Evolutionary conservation across 2,797 vertebrate species (phyloP).

Genomic region (Gobionotothen gibberifrons): DNA sequence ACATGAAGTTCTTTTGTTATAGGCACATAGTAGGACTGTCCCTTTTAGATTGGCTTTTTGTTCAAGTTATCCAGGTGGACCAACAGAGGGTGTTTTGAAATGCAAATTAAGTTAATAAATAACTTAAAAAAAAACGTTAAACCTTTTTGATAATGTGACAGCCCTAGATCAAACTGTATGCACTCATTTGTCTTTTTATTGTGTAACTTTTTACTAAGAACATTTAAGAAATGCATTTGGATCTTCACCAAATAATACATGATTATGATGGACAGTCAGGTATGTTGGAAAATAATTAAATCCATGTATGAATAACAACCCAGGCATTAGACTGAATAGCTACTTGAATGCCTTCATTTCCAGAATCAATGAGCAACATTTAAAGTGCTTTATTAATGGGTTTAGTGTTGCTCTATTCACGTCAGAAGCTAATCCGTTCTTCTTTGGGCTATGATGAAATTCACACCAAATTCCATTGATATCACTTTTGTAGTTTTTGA

Average conservation of each 20-base stretch:
- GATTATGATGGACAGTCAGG: background rate
- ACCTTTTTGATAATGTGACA: background rate
- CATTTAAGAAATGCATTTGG: constrained; percentile 3
- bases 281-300: constrained; percentile 8
- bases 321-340: background rate
- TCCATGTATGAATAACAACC: background rate
- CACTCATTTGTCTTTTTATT: constrained; percentile 5
- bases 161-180: background rate
- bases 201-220: background rate
- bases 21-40: no score
- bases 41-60: no score
- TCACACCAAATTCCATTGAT: constrained; percentile 7
- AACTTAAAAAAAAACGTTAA: background rate
- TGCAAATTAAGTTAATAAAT: background rate
- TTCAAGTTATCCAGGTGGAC: no score
- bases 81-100: no score
- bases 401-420: background rate
- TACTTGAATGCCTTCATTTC: background rate
- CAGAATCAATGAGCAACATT: background rate
- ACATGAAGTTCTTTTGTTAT: no score
- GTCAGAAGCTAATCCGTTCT: constrained; percentile 3
- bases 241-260: background rate
- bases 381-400: background rate
- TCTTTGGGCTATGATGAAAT: background rate
- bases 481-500: background rate